These are phyloP conservation scores for Sparidentex hasta DNA, from an alignment of 2,797 vertebrate species.

Conservation along the genomic window DNA sequence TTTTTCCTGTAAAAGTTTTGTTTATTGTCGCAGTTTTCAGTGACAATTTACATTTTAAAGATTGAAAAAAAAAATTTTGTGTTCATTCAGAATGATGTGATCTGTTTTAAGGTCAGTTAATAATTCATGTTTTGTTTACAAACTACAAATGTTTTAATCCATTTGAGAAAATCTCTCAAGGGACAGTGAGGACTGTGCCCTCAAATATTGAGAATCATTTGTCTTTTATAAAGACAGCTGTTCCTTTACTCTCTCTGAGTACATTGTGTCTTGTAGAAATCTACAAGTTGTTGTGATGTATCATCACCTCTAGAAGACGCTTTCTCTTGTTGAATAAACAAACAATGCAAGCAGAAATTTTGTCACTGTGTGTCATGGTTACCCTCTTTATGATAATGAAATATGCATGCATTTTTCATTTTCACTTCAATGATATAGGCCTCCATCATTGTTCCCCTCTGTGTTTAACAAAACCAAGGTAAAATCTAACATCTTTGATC, in stretches of 20 bases:
- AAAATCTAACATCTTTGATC: neutral
- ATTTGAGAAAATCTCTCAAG: neutral
- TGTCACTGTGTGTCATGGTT: neutral
- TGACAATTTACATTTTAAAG: neutral
- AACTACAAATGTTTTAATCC: neutral
- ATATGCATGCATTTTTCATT: neutral
- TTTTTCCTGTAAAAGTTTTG: neutral
- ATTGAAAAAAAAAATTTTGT: neutral
- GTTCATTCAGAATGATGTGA: neutral
- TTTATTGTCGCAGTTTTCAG: neutral
- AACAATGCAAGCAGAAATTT: too few relatives aligned
- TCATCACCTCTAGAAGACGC: slow-evolving; percentile 41
- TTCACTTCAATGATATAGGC: neutral
- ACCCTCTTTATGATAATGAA: too few relatives aligned
- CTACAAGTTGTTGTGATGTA: slow-evolving; percentile 46
- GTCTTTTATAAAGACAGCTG: slow-evolving; percentile 45
- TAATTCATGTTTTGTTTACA: neutral
- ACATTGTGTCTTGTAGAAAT: slow-evolving; percentile 39
- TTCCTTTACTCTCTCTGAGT: slow-evolving; percentile 37
- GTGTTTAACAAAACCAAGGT: neutral
- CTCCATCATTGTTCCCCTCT: neutral
- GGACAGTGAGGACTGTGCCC: slow-evolving; percentile 1
- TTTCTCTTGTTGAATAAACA: neutral
- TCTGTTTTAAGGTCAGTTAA: neutral
- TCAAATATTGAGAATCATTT: slow-evolving; percentile 1